Evolutionary conservation across 2,888 invertebrate genomes (phyloP), one percentile per base, ranked within the genome.

Genomic region (Trichopria drosophilae): DNA sequence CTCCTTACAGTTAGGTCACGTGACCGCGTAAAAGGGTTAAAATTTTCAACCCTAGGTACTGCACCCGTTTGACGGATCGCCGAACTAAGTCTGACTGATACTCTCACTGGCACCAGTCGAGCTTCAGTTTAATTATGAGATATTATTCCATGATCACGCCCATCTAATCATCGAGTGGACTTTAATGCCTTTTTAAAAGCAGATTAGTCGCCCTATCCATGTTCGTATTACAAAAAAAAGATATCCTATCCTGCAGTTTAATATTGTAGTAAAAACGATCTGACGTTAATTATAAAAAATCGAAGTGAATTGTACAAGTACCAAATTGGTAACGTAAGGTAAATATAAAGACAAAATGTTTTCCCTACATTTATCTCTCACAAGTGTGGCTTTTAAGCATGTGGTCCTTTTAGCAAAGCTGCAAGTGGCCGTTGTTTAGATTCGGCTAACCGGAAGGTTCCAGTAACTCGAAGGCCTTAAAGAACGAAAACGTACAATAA

Each of bases 11-110:
- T 65, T 69, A 62, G 55, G 73, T 72, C 75, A 74, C 75, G 75
- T 73, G 75, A 68, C 71, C 65, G 51, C 59, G 62, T 65, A 69
- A 70, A 75, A 75, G 75, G 75, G 74, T 75, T 75, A 73, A 71
- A 67, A 72, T 72, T 74, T 73, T 71, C 28, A 62, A 56, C 54
- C 57, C 55, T 47, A 46, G 54, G 62, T 65, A 56, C 53, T 59
- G 59, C 32, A 32, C 53, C 56, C 58, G 62, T 60, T 68, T 73
- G 74, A 75, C 72, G 68, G 71, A 75, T 73, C 72, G 68, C 61
- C 63, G 60, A 55, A 65, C 66, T 71, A 71, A 72, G 72, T 71
- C 71, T 71, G 71, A 71, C 71, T 71, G 72, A 75, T 74, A 71
- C 42, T 60, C 61, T 63, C 61, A 64, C 61, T 62, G 64, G 65